A percentile compares a stretch with the other conserved stretches of the same genome.
These are phyloP conservation scores for Drosophila yakuba DNA, from an alignment of 1,140 invertebrate species.

Conservation along the genomic window DNA sequence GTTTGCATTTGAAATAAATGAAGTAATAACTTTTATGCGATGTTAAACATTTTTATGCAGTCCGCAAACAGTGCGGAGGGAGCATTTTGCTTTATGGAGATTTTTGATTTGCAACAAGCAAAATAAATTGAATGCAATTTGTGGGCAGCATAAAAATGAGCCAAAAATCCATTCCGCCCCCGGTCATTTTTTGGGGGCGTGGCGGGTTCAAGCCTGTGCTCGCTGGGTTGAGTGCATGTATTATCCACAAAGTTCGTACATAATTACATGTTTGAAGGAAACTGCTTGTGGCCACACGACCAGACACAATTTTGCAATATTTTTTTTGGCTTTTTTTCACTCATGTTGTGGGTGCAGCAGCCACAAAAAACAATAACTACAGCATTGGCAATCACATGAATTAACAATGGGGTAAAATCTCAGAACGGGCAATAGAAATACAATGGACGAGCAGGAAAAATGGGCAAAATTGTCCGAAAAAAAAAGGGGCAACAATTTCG, in stretches of 20 bases:
- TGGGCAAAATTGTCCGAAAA: constrained; percentile 1
- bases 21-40: constrained; percentile 81
- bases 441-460: constrained; percentile 48
- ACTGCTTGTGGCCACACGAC: constrained; percentile 59
- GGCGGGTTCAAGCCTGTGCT: constrained; percentile 13
- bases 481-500: constrained; percentile 77
- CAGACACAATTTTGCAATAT: constrained; percentile 45
- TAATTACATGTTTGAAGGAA: constrained; percentile 62
- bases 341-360: constrained; percentile 48
- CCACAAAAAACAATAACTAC: constrained; percentile 20
- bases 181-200: constrained; percentile 13
- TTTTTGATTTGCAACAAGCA: constrained; percentile 81
- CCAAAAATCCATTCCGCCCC: constrained; percentile 57
- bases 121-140: constrained; percentile 81
- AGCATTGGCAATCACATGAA: constrained; percentile 57
- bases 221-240: constrained; percentile 34
- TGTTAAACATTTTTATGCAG: constrained; percentile 71
- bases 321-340: constrained; percentile 11
- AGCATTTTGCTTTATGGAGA: constrained; percentile 78
- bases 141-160: constrained; percentile 75
- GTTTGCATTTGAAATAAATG: constrained; percentile 81
- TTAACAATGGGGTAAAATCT: constrained; percentile 77
- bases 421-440: constrained; percentile 63
- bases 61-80: constrained; percentile 49
- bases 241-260: constrained; percentile 50